These are phyloP conservation scores for Alces alces DNA, from an alignment of 2,113 vertebrate genomes.

Conservation along the genomic window DNA sequence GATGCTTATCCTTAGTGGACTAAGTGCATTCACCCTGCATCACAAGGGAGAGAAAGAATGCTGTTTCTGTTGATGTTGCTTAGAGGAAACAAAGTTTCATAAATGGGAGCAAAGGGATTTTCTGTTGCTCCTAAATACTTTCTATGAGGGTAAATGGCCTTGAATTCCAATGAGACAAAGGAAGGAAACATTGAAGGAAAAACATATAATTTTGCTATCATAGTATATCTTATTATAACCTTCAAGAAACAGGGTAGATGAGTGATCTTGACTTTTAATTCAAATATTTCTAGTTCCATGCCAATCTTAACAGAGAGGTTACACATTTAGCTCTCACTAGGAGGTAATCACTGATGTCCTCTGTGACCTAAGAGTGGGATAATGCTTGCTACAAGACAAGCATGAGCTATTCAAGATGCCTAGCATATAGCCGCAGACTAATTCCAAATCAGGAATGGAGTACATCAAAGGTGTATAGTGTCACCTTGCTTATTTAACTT, in stretches of 20 bases:
- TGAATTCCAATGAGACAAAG: not conserved
- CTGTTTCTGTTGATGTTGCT: not conserved
- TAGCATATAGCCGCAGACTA: not conserved
- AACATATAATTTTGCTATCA: not conserved
- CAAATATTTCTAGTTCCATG: not conserved
- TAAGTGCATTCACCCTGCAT: not conserved
- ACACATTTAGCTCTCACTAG: not conserved
- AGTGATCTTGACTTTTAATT: not conserved
- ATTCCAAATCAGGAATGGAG: not conserved
- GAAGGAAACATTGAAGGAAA: not conserved
- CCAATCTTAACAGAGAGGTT: not conserved
- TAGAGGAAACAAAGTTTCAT: not conserved
- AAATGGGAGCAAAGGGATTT: not conserved
- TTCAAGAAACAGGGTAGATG: not conserved
- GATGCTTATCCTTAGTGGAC: not conserved
- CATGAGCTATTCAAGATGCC: not conserved
- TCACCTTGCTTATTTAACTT: not conserved
- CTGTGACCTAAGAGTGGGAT: not conserved
- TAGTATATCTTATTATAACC: not conserved
- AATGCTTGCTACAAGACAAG: not conserved
- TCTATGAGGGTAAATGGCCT: not conserved
- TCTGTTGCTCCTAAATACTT: not conserved
- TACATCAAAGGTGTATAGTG: not conserved
- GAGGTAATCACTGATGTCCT: not conserved
- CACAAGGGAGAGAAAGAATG: not conserved